Evolutionary conservation across 2,113 vertebrate genomes (phyloP).

Genomic region (Mystacornis crossleyi): DNA sequence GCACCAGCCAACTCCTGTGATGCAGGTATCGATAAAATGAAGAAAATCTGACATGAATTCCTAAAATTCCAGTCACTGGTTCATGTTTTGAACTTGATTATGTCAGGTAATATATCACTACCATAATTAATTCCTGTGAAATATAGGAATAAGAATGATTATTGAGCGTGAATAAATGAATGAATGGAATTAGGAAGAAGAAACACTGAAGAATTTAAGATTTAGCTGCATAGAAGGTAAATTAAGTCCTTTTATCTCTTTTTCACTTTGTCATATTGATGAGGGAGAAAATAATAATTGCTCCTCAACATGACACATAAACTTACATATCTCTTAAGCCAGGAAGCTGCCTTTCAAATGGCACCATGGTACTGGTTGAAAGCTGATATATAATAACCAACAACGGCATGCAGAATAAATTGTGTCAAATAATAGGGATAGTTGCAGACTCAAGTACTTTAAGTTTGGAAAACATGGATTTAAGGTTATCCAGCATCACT

Average conservation of each 20-base stretch:
- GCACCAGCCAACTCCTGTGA: neutral
- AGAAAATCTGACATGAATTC: neutral
- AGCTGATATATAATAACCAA: neutral
- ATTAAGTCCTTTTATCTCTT: neutral
- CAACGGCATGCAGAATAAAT: neutral
- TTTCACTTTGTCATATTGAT: neutral
- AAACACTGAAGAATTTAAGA: neutral
- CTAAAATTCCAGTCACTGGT: neutral
- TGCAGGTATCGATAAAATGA: neutral
- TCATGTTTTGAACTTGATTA: neutral
- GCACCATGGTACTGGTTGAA: neutral
- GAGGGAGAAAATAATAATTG: neutral
- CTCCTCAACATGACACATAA: neutral
- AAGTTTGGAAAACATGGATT: neutral
- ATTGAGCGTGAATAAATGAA: neutral
- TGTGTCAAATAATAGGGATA: neutral
- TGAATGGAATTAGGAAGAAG: neutral
- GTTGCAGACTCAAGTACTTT: neutral
- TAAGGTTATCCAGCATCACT: neutral
- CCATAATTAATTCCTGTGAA: neutral
- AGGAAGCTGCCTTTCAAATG: neutral
- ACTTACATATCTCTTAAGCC: neutral
- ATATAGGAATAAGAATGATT: neutral
- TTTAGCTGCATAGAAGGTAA: neutral
- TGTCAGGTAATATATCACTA: neutral